These are phyloP conservation scores for Apus apus DNA, from an alignment of 2,113 vertebrate genomes.

Conservation along the genomic window DNA sequence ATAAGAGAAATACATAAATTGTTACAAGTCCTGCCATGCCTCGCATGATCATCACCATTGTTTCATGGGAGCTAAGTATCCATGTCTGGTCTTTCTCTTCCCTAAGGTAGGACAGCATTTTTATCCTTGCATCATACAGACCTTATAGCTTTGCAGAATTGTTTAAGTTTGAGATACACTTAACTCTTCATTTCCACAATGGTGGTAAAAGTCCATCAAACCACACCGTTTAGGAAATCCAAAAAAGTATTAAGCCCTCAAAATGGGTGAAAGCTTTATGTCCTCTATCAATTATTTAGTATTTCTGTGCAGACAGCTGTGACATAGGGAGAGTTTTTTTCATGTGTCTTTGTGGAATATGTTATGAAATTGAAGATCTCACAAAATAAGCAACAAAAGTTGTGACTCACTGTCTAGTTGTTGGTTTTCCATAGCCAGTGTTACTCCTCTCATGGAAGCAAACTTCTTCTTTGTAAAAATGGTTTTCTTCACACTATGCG, in stretches of 20 bases:
- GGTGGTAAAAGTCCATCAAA: background rate
- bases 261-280: background rate
- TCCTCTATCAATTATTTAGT: background rate
- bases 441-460: background rate
- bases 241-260: background rate
- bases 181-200: background rate
- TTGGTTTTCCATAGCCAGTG: background rate
- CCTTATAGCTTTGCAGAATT: background rate
- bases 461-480: background rate
- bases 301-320: background rate
- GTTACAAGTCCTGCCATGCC: background rate
- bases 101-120: background rate
- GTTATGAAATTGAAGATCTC: background rate
- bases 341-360: background rate
- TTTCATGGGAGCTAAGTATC: background rate
- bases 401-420: background rate
- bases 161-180: background rate
- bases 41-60: background rate
- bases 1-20: background rate
- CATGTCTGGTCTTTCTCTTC: background rate
- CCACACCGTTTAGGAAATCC: background rate
- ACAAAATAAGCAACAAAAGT: background rate
- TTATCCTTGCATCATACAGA: background rate
- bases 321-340: background rate
- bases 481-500: background rate